Base-by-base conservation (phyloP, 2,797 vertebrate genomes). In the Nothura maculosa region DNA sequence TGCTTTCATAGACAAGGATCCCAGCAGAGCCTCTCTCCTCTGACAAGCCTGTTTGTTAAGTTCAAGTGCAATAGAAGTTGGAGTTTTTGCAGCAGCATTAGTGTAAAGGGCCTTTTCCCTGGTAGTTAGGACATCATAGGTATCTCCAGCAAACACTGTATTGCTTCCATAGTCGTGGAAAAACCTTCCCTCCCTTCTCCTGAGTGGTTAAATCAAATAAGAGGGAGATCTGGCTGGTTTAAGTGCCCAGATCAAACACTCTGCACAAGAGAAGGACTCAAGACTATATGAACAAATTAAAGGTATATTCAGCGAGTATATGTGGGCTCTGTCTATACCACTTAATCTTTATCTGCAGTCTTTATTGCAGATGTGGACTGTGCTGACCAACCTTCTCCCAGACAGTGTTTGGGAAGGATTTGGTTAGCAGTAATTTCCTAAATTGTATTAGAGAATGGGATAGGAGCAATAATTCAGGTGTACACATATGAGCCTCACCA, bases 321-420 rank as follows among this genome's bases (percentile, higher is more conserved):
- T 36, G 32, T 8, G 14, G 42, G 15, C 27, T 27, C 32, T 1
- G 0, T 16, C 12, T 11, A 1, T 4, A 4, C 1, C 3, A 1
- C 74, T 52, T 34, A 27, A 61, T 64, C 52, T 19, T 75, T 81
- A n/a, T 4, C 24, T 3, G 0, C 0, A 4, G 5, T 63, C 10
- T 16, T 17, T 74, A 8, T 10, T 57, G 18, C 25, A 52, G 58
- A 6, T n/a, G 8, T 40, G 20, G 17, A 8, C 24, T 62, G 64
- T 42, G 16, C 6, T 84, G 45, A 36, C 14, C 48, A 32, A 1
- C 1, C 7, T 14, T 64, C 34, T 22, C 25, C 17, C 2, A 4
- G 13, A 8, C 9, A 28, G 6, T 40, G 32, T 28, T 12, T 70
- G 47, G 14, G 28, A 2, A 0, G 19, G 18, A 13, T 11, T 11